Evolutionary conservation across 2,797 vertebrate species (phyloP).

Genomic region (Halcyon leucocephala): DNA sequence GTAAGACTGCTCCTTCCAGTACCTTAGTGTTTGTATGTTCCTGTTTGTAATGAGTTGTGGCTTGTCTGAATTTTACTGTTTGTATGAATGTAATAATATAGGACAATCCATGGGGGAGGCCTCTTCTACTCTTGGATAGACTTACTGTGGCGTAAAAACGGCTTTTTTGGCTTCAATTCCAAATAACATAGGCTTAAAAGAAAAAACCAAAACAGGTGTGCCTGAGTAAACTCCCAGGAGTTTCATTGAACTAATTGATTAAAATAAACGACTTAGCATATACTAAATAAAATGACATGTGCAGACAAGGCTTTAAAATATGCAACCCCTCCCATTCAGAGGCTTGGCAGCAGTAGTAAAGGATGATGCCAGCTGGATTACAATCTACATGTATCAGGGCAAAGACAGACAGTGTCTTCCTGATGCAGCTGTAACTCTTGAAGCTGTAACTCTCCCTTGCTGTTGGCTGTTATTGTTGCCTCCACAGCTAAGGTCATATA

Average conservation of each 20-base stretch:
- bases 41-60: constrained; percentile 9
- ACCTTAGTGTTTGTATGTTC: neutral
- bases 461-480: neutral
- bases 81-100: neutral
- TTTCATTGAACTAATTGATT: constrained; percentile 47
- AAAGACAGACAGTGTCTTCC: constrained; percentile 26
- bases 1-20: neutral
- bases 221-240: constrained; percentile 17
- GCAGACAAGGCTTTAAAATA: constrained; percentile 39
- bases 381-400: neutral
- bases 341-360: constrained; percentile 24
- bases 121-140: neutral
- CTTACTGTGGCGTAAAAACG: neutral
- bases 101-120: neutral
- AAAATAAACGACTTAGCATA: constrained; percentile 40
- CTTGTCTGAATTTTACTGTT: constrained; percentile 49
- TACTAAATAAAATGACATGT: constrained; percentile 50
- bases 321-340: constrained; percentile 18
- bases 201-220: constrained; percentile 24
- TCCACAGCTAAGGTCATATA: neutral
- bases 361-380: constrained; percentile 35
- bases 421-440: neutral
- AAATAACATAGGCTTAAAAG: constrained; percentile 5
- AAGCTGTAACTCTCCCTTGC: neutral
- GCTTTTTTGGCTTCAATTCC: constrained; percentile 37